These are phyloP conservation scores for Cryptoblepharus egeriae DNA, from an alignment of 2,797 vertebrate genomes.

Conservation along the genomic window DNA sequence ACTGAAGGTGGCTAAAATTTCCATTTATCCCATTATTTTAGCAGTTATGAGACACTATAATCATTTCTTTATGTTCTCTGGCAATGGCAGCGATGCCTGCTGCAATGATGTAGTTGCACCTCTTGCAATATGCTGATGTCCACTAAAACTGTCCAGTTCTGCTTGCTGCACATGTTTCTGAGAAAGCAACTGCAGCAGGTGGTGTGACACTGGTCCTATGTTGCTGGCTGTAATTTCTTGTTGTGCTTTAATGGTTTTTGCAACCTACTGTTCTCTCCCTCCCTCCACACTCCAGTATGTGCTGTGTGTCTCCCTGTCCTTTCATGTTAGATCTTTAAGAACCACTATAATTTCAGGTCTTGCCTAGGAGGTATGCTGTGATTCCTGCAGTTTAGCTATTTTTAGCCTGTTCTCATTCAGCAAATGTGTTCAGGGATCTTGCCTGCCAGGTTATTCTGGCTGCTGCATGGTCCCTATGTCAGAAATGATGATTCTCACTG, in stretches of 20 bases:
- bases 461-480: conserved; percentile 33
- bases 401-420: conserved; percentile 53
- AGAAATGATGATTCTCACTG: conserved; percentile 14
- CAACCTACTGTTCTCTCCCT: neutral
- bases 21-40: neutral
- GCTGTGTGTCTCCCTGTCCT: conserved; percentile 23
- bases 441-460: neutral
- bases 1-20: too few relatives aligned
- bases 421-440: conserved; percentile 31
- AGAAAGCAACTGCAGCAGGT: neutral
- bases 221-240: neutral
- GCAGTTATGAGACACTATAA: neutral
- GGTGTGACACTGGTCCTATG: neutral
- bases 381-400: conserved; percentile 50
- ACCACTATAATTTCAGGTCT: neutral
- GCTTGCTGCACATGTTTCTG: neutral
- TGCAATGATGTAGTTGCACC: neutral
- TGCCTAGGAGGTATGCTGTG: conserved; percentile 41
- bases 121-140: neutral
- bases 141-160: neutral
- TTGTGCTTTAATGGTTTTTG: neutral
- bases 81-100: neutral
- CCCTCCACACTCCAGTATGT: fast-evolving
- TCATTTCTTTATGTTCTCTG: neutral
- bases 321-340: neutral